Evolutionary conservation across 35 echinoderm and acorn worm genomes (phyloP).

Genomic region (Chiridota heheva): DNA sequence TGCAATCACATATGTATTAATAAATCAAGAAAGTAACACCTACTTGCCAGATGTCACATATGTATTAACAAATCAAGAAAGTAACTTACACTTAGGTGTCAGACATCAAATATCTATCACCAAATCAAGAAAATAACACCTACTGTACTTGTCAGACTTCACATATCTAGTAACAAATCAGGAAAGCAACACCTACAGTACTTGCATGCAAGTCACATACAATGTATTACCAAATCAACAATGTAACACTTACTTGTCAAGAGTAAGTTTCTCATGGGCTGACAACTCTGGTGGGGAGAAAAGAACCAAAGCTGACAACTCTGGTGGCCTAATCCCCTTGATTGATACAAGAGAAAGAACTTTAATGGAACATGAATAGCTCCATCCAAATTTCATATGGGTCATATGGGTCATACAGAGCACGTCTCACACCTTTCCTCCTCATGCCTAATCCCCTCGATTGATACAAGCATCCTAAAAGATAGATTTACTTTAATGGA

Average conservation of each 20-base stretch:
- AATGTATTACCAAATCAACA: no score
- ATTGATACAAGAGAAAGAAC: no score
- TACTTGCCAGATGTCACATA: no score
- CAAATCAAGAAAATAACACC: not conserved
- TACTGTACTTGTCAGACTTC: not conserved
- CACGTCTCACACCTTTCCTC: slow-evolving; percentile 52
- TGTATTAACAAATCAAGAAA: not conserved
- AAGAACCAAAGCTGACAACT: slow-evolving; percentile 87
- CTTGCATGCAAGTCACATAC: not conserved
- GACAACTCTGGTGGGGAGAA: slow-evolving; percentile 68
- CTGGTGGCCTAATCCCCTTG: no score
- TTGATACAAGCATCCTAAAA: slow-evolving; percentile 20
- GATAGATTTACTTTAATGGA: not conserved
- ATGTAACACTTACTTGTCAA: slow-evolving; percentile 59
- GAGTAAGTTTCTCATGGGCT: slow-evolving; percentile 74
- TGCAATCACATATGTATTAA: no score
- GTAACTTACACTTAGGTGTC: slow-evolving; percentile 46
- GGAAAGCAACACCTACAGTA: not conserved
- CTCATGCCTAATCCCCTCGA: slow-evolving; percentile 63
- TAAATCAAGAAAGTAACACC: no score
- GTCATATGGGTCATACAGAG: slow-evolving; percentile 75
- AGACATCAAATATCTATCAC: slow-evolving; percentile 1
- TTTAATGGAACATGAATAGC: no score
- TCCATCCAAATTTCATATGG: no score
- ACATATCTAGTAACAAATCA: not conserved